Conservation (phyloP, 2,888 invertebrate species). For the Ichneumon xanthorius region DNA sequence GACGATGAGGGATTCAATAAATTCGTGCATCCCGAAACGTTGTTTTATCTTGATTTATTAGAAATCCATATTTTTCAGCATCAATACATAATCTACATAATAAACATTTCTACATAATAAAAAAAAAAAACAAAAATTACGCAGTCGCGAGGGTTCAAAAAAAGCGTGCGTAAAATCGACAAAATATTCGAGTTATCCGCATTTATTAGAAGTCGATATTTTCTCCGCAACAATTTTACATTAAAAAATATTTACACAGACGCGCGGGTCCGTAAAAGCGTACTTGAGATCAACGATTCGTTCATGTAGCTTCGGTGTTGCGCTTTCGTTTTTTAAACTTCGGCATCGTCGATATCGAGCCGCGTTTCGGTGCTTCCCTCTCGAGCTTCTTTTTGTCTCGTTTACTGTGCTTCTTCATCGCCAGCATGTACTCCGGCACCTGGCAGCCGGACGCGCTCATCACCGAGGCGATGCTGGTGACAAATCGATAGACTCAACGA, state of each 20-base stretch:
- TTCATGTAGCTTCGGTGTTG: constrained; percentile 32
- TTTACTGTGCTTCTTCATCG: constrained; percentile 89
- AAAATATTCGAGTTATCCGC: not conserved
- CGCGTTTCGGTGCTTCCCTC: constrained; percentile 88
- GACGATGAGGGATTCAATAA: not conserved
- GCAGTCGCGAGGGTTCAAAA: not conserved
- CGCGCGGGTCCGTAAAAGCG: not conserved
- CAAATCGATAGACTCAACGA: constrained; percentile 36
- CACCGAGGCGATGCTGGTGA: constrained; percentile 93
- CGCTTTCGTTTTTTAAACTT: constrained; percentile 81
- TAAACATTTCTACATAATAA: not conserved
- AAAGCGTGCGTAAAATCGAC: not conserved
- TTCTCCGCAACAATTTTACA: not conserved
- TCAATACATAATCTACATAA: not conserved
- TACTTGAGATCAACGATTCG: not conserved
- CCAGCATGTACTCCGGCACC: constrained; percentile 96
- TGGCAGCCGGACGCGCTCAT: constrained; percentile 96
- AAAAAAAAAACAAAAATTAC: constrained; percentile 6
- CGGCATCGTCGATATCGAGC: constrained; percentile 88
- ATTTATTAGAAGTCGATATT: not conserved
- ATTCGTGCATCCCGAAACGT: constrained; percentile 10
- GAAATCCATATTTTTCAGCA: not conserved
- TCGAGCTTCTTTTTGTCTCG: constrained; percentile 88
- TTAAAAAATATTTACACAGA: not conserved
- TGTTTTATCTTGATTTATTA: constrained; percentile 3